Evolutionary conservation across 2,113 vertebrate genomes (phyloP).

Genomic region (Tachycineta bicolor): DNA sequence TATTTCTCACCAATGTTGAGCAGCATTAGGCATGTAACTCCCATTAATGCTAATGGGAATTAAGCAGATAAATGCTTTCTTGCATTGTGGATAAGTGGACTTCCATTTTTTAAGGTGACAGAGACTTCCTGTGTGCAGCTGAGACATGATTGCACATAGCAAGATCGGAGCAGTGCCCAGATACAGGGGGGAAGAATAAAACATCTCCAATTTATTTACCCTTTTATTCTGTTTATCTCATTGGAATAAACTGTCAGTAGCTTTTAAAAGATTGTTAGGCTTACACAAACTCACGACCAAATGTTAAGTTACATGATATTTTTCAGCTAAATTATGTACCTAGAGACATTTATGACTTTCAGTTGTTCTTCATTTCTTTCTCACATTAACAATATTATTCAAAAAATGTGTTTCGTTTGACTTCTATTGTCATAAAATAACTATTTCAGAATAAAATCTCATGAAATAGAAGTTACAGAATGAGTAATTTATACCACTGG

Average conservation of each 20-base stretch:
- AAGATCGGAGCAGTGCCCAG: neutral
- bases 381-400: neutral
- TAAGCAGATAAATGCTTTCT: slow-evolving; percentile 36
- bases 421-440: neutral
- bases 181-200: neutral
- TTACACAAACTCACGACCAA: neutral
- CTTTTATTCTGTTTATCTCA: neutral
- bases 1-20: slow-evolving; percentile 1
- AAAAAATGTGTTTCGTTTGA: neutral
- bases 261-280: neutral
- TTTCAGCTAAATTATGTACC: neutral
- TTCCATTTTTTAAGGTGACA: neutral
- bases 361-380: neutral
- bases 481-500: neutral
- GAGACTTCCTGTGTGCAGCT: neutral
- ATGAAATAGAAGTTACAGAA: neutral
- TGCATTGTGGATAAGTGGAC: neutral
- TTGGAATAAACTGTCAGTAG: neutral
- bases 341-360: neutral
- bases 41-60: slow-evolving; percentile 30
- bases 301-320: neutral
- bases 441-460: neutral
- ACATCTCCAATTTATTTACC: neutral
- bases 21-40: slow-evolving; percentile 17
- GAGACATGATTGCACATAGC: neutral